Conservation (phyloP, 2,888 invertebrate genomes). For the Mantis religiosa region DNA sequence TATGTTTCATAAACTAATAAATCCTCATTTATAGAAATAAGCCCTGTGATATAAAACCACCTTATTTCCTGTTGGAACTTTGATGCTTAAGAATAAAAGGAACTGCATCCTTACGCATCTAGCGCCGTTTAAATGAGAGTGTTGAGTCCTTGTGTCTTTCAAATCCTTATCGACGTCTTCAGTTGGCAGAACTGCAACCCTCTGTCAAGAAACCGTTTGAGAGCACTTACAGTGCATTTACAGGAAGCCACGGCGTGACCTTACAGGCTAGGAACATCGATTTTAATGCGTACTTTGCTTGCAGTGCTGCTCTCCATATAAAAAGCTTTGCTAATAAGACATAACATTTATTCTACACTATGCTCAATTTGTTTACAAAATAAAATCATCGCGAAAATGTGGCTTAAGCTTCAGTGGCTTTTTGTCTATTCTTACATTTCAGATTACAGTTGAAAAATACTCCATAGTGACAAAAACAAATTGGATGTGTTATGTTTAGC, state of each 20-base stretch:
- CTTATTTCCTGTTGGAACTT: not conserved
- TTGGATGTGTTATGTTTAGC: no score
- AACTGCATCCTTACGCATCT: not conserved
- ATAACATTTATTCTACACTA: no score
- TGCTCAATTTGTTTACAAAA: no score
- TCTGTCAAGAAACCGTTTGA: not conserved
- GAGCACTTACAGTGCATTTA: not conserved
- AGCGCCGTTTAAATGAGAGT: not conserved
- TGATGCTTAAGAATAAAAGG: not conserved
- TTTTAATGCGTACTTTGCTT: not conserved
- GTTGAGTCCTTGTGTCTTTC: not conserved
- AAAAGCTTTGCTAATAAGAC: not conserved
- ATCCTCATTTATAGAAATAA: no score
- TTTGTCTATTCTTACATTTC: no score
- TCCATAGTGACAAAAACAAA: no score
- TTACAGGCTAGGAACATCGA: not conserved
- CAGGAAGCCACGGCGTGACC: not conserved
- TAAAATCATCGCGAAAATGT: no score
- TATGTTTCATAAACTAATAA: no score
- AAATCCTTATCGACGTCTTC: not conserved
- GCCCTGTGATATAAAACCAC: no score
- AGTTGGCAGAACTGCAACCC: not conserved
- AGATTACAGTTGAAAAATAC: no score
- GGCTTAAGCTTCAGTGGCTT: no score
- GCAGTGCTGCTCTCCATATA: not conserved